Evolutionary conservation across 2,888 invertebrate genomes (phyloP), one percentile per base, ranked within the genome.

Genomic region (Steromphala cineraria): DNA sequence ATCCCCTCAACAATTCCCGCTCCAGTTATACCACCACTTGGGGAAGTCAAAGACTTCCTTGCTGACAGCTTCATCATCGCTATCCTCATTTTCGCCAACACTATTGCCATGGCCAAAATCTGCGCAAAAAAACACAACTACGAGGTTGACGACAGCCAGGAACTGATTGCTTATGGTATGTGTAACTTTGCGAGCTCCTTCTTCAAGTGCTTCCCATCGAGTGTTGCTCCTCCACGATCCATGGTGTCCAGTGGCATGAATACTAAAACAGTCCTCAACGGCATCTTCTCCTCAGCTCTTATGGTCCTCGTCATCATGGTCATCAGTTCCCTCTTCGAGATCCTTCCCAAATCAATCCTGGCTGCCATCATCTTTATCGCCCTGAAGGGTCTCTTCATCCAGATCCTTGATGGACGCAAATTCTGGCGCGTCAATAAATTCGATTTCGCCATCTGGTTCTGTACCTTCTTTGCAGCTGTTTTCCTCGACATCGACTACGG

Each of bases 391-490:
- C 90, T 94, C 13, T 93, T 94, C 81, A 94, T 96, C 91, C 97
- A 97, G 94, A 95, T 96, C 24, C 90, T 95, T 91, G 96, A 97
- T 76, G 94, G 97, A 0, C 93, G 94, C 17, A 95, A 95, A 86
- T 96, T 97, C 87, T 97, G 96, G 96, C 95, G 94, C 87, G 93
- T 96, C 53, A 97, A 97, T 86, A 95, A 95, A 89, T 94, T 96
- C 89, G 98, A 98, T 91, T 97, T 96, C 0, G 89, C 95, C 67
- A 91, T 91, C 75, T 93, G 93, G 93, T 82, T 92, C 15, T 83
- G 85, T 75, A 92, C 92, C 3, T 89, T 89, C 75, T 24, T 89
- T 21, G 82, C 87, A 53, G 90, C 90, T 5, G 90, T 91, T 19
- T 88, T 92, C 81, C 83, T 93, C 10, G 92, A 92, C 81, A 91